phyloP scores from a whole-genome alignment of 64 coral and sea anemone genomes.

The Pocillopora damicornis region DNA sequence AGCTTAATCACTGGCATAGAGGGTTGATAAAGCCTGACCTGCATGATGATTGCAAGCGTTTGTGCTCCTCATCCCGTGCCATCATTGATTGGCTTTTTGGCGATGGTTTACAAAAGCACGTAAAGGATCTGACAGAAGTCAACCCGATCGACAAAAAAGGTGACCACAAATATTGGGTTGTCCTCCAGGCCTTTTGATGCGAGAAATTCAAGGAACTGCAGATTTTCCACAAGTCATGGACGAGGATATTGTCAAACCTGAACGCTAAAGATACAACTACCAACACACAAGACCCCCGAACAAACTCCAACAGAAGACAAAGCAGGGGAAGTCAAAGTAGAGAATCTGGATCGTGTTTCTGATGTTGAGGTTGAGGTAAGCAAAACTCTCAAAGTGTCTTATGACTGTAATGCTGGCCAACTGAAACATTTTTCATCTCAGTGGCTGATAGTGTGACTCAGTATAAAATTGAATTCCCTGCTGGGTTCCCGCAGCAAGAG shows the following conservation, averaged over 20 bases:
- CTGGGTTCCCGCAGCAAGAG: conserved; percentile 20
- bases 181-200: background rate
- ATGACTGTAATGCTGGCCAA: background rate
- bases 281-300: background rate
- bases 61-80: conserved; percentile 16
- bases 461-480: conserved; percentile 46
- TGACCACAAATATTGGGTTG: conserved; percentile 2
- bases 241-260: background rate
- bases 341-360: conserved; percentile 2
- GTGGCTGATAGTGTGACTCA: background rate
- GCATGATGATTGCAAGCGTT: conserved; percentile 23
- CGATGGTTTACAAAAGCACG: conserved; percentile 33
- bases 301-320: conserved; percentile 6
- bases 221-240: background rate
- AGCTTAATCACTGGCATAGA: conserved; percentile 37
- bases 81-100: conserved; percentile 37
- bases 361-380: conserved; percentile 30
- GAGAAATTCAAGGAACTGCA: conserved; percentile 18
- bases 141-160: conserved; percentile 35
- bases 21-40: conserved; percentile 43
- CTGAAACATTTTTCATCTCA: too few relatives aligned
- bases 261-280: conserved; percentile 7
- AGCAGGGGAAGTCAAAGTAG: conserved; percentile 41
- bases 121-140: conserved; percentile 46
- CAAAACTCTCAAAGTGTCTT: background rate